These are phyloP conservation scores for Bilobella aurantiaca DNA, from an alignment of 1,140 invertebrate species.

Conservation along the genomic window DNA sequence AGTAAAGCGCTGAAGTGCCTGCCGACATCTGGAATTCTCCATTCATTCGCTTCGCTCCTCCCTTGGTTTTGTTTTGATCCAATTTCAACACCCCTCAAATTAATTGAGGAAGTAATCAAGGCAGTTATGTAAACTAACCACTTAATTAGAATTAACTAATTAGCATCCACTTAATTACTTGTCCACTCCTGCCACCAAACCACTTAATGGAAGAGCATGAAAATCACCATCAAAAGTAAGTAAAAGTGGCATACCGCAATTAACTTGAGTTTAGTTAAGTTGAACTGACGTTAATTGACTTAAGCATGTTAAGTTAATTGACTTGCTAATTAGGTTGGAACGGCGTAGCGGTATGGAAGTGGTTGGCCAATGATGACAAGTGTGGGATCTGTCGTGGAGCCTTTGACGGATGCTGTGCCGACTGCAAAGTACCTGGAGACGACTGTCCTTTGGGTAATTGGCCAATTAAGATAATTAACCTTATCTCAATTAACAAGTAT, in stretches of 20 bases:
- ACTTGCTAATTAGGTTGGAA: conserved; percentile 60
- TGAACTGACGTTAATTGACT: too few species aligned
- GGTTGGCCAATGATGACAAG: conserved; percentile 97
- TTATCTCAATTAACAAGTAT: not conserved
- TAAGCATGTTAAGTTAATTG: not conserved
- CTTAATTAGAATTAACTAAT: too few species aligned
- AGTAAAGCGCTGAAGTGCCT: too few species aligned
- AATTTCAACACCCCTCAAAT: too few species aligned
- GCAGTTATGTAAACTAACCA: too few species aligned
- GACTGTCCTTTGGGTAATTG: conserved; percentile 78
- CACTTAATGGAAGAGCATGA: too few species aligned
- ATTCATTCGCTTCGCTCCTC: too few species aligned
- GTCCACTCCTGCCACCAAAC: too few species aligned
- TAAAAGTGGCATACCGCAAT: not conserved
- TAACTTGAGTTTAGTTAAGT: not conserved
- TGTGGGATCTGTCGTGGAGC: conserved; percentile 98
- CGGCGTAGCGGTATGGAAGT: conserved; percentile 93
- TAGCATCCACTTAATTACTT: too few species aligned
- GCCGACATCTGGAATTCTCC: too few species aligned
- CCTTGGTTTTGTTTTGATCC: too few species aligned
- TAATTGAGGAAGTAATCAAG: too few species aligned
- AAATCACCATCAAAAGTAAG: not conserved
- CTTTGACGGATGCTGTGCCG: conserved; percentile 96
- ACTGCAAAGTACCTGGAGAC: conserved; percentile 96
- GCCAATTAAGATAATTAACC: not conserved